Conservation (phyloP, 1,140 invertebrate species). For the Pollicipes pollicipes region DNA sequence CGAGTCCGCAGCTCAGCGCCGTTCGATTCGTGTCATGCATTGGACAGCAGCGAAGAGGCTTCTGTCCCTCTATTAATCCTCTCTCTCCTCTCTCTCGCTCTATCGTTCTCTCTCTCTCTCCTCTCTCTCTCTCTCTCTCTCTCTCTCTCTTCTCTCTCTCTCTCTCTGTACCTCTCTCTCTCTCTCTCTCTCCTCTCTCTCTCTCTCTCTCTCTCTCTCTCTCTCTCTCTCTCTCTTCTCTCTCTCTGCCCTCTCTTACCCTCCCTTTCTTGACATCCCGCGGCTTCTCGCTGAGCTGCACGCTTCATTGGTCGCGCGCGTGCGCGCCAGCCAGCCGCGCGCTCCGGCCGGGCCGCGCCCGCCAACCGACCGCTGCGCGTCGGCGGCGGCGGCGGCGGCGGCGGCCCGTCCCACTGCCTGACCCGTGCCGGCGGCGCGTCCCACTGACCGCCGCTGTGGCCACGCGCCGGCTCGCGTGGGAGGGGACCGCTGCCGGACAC, state of each 20-base stretch:
- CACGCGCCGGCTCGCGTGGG: too few relatives aligned
- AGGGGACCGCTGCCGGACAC: too few relatives aligned
- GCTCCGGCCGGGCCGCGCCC: too few relatives aligned
- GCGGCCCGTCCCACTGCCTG: not conserved
- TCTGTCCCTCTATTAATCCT: not conserved
- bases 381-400: too few relatives aligned
- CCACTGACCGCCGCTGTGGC: not conserved
- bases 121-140: not conserved
- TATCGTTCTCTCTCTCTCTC: not conserved
- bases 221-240: not conserved
- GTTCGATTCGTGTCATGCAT: too few relatives aligned
- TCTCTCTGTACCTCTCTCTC: not conserved
- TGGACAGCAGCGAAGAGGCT: too few relatives aligned
- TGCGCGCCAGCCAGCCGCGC: too few relatives aligned
- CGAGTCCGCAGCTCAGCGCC: too few relatives aligned
- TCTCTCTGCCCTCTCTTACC: not conserved
- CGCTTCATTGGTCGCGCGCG: too few relatives aligned
- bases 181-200: not conserved
- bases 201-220: not conserved
- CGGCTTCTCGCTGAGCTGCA: too few relatives aligned
- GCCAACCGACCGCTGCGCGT: too few relatives aligned
- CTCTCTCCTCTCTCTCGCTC: not conserved
- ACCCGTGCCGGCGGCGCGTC: too few relatives aligned
- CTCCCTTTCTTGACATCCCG: conserved; percentile 3
- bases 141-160: not conserved